Evolutionary conservation across 2,797 vertebrate genomes (phyloP).

Genomic region (Microhierax caerulescens): DNA sequence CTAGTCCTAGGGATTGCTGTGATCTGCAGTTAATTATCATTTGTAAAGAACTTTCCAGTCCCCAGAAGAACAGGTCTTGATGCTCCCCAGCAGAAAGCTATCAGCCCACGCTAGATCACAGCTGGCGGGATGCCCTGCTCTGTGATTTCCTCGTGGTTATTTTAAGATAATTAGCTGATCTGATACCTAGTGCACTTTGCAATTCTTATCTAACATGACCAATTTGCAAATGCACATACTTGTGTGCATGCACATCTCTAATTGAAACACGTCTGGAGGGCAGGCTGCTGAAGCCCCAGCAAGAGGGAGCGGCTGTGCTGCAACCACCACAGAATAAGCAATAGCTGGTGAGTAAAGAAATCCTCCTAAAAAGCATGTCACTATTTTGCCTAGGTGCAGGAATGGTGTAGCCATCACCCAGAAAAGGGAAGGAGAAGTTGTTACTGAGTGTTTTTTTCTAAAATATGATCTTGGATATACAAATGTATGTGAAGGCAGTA

Average conservation of each 20-base stretch:
- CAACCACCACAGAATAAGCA: neutral
- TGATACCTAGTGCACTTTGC: neutral
- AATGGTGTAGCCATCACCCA: neutral
- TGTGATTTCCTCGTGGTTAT: neutral
- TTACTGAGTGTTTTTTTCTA: neutral
- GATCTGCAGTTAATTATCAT: neutral
- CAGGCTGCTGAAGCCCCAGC: neutral
- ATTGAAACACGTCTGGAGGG: neutral
- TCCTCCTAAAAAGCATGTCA: neutral
- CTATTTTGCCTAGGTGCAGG: neutral
- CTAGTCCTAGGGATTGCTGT: neutral
- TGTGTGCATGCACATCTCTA: neutral
- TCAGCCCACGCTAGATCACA: neutral
- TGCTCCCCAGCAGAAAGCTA: neutral
- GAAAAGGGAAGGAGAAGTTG: neutral
- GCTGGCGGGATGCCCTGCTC: neutral
- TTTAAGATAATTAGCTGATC: slow-evolving; percentile 33
- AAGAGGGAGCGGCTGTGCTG: neutral
- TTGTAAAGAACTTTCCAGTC: neutral
- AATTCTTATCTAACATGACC: slow-evolving; percentile 6
- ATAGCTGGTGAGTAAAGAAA: neutral
- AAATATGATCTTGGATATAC: neutral
- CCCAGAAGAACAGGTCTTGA: neutral
- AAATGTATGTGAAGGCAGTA: neutral
- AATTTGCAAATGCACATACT: neutral